Base-by-base conservation (phyloP, 23 tunicate species). In the Styela plicata region DNA sequence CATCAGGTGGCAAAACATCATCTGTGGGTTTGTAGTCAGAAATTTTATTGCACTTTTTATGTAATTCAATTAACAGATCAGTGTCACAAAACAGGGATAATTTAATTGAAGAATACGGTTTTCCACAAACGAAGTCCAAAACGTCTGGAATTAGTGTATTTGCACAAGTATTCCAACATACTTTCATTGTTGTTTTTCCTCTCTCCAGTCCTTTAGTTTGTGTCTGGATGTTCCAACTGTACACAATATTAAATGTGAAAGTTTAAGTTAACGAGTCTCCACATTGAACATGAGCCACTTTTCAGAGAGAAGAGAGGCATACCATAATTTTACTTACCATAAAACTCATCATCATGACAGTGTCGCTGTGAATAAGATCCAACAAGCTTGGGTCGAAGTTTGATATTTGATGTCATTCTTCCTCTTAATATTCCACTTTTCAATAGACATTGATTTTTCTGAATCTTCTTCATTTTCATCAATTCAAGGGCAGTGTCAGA, bases 61-160 rank as follows among this genome's bases (percentile, higher is more conserved):
- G 34, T 7, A 71, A 5, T 17, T 33, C 81, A 16, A 76, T 26
- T 68, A 76, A 24, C 5, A 82, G 35, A 34, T 86, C 87, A 18
- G 97, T 91, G 67, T 57, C 77, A 76, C 97, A 91, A 71, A 82
- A 91, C 1, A 91, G 37, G 2, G 90, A 86, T 22, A 87, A 76
- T 36, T 86, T 78, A 33, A 91, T 82, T 35, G 65, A 79, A 30
- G 73, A 23, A 21, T 82, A 26, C 3, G 69, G 82, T 73, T 77
- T 71, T 25, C 97, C 97, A 17, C 26, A 17, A 30, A 70, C 70
- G 17, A 77, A 31, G 62, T 64, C 33, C 18, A 73, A 27, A 5
- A 62, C 37, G 33, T 79, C 35, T 74, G 32, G 31, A 16, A 24
- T 67, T 0, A 25, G 16, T 1, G 31, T 18, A 67, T 67, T 22